These are phyloP conservation scores for Alfaro cultratus DNA, from an alignment of 2,797 vertebrate genomes.

Conservation along the genomic window DNA sequence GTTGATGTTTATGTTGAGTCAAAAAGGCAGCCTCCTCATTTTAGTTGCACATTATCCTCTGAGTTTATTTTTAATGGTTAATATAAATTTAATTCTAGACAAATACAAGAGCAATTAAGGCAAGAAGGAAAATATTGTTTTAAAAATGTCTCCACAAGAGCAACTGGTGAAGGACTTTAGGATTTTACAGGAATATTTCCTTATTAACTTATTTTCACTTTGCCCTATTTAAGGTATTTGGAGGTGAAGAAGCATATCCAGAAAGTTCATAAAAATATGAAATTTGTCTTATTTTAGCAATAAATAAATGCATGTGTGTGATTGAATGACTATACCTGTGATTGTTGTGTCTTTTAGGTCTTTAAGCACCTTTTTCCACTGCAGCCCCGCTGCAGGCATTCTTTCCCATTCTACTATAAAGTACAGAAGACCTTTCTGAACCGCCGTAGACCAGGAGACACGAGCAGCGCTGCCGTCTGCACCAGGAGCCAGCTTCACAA, in stretches of 20 bases:
- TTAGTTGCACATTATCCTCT: background rate
- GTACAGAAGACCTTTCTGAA: constrained; percentile 36
- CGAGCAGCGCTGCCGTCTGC: constrained; percentile 44
- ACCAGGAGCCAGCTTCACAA: constrained; percentile 35
- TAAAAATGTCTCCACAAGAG: background rate
- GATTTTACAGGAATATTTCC: background rate
- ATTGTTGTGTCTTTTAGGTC: constrained; percentile 63
- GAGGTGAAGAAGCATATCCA: background rate
- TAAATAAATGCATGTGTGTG: background rate
- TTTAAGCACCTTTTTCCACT: constrained; percentile 75
- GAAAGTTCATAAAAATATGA: background rate
- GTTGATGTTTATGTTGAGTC: background rate
- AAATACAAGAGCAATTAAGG: background rate
- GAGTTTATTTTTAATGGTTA: background rate
- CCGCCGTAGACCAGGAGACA: constrained; percentile 55
- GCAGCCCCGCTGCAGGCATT: constrained; percentile 26
- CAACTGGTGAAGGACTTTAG: background rate
- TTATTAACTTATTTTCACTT: background rate
- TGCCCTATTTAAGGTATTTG: background rate
- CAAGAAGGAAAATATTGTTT: background rate
- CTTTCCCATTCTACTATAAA: constrained; percentile 83
- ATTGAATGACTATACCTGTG: constrained; percentile 69
- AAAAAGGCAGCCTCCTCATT: background rate
- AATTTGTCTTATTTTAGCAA: background rate
- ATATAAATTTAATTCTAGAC: background rate